phyloP scores from a whole-genome alignment of 2,113 vertebrate species.

The Perca schrenkii region DNA sequence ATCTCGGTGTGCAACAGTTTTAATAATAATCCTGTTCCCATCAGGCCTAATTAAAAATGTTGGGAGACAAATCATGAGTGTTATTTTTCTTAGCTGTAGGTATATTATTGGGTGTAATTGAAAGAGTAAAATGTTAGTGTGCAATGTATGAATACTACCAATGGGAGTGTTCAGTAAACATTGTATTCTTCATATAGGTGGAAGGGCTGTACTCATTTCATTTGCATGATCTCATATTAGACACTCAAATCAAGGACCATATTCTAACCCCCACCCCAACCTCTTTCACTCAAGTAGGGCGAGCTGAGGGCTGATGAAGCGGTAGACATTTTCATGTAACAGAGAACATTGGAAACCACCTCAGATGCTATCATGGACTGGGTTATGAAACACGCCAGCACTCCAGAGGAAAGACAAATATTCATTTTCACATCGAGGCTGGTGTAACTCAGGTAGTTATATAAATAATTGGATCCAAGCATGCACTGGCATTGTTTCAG shows the following conservation, averaged over 20 bases:
- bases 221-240: constrained; percentile 40
- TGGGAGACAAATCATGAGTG: neutral
- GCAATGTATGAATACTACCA: neutral
- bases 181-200: constrained; percentile 27
- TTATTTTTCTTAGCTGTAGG: neutral
- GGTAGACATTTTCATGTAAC: constrained; percentile 70
- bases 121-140: neutral
- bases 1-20: neutral
- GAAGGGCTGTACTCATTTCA: constrained; percentile 13
- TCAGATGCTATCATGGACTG: constrained; percentile 69
- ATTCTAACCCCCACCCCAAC: constrained; percentile 27
- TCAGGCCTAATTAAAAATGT: neutral
- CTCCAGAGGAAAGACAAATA: constrained; percentile 52
- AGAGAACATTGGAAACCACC: constrained; percentile 65
- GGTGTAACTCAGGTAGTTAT: constrained; percentile 26
- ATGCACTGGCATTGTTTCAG: constrained; percentile 26
- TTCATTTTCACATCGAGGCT: constrained; percentile 50
- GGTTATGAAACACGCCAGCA: constrained; percentile 71
- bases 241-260: constrained; percentile 52
- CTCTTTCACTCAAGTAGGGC: constrained; percentile 48
- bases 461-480: constrained; percentile 36
- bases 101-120: neutral
- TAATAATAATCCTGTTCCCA: neutral
- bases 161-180: neutral
- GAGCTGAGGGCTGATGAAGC: constrained; percentile 68